Evolutionary conservation across 2,113 vertebrate species (phyloP).

Genomic region (Campylomormyrus numenius): DNA sequence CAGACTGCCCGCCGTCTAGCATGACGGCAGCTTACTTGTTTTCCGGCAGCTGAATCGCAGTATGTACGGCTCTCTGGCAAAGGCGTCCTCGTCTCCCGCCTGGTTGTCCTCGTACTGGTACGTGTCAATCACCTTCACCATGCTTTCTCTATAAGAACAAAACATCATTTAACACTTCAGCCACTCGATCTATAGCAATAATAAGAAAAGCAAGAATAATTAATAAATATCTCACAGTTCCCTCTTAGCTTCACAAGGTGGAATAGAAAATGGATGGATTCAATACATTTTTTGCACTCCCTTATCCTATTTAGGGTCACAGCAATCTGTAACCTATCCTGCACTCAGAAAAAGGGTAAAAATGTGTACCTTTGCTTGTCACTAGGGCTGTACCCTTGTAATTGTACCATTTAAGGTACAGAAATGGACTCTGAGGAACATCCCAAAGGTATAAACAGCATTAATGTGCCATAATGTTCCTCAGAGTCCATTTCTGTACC

Average conservation of each 20-base stretch:
- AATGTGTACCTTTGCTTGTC: too few relatives aligned
- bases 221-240: background rate
- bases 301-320: background rate
- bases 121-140: constrained; percentile 48
- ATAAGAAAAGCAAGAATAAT: background rate
- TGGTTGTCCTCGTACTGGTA: constrained; percentile 59
- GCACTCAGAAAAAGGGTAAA: too few relatives aligned
- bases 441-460: too few relatives aligned
- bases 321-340: background rate
- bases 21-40: constrained; percentile 38
- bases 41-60: constrained; percentile 53
- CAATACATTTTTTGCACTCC: background rate
- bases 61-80: constrained; percentile 62
- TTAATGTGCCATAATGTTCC: too few relatives aligned
- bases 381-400: too few relatives aligned
- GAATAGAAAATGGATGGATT: background rate
- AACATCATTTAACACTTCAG: background rate
- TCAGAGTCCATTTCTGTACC: too few relatives aligned
- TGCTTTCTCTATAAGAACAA: constrained; percentile 43
- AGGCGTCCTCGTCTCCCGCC: constrained; percentile 49
- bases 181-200: background rate
- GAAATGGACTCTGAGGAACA: too few relatives aligned
- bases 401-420: too few relatives aligned
- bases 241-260: background rate
- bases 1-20: background rate